These are phyloP conservation scores for Protosalanx chinensis DNA, from an alignment of 2,797 vertebrate genomes.

Conservation along the genomic window DNA sequence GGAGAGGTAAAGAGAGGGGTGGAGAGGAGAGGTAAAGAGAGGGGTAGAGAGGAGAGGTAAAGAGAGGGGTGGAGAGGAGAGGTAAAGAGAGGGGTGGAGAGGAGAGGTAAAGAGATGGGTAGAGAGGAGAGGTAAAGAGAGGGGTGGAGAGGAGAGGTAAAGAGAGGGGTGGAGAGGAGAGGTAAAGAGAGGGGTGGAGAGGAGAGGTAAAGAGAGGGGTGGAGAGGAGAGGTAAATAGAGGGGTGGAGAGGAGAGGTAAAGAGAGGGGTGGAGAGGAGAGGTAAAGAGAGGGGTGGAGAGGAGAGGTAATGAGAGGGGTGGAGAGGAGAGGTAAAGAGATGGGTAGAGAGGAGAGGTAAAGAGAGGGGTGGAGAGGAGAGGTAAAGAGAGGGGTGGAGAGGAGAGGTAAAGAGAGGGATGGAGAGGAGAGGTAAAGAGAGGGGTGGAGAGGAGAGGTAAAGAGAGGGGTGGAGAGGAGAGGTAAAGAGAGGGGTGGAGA, in stretches of 20 bases:
- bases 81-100: background rate
- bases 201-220: background rate
- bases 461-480: too few species aligned
- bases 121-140: too few species aligned
- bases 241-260: too few species aligned
- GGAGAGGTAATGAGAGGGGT: too few species aligned
- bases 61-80: slow-evolving; percentile 8
- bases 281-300: too few species aligned
- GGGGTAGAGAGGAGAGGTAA: slow-evolving; percentile 14
- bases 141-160: background rate
- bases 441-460: background rate
- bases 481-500: background rate
- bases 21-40: slow-evolving; percentile 29
- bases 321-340: slow-evolving; percentile 16
- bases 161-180: too few species aligned
- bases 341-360: slow-evolving; percentile 12
- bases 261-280: too few species aligned
- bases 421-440: too few species aligned
- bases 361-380: slow-evolving; percentile 8
- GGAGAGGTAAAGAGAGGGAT: background rate
- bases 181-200: background rate
- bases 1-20: slow-evolving; percentile 37
- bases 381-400: background rate
- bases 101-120: background rate
- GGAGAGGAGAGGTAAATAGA: too few species aligned